Base-by-base conservation (phyloP, 2,797 vertebrate species). In the Crossoptilon crossoptilon region DNA sequence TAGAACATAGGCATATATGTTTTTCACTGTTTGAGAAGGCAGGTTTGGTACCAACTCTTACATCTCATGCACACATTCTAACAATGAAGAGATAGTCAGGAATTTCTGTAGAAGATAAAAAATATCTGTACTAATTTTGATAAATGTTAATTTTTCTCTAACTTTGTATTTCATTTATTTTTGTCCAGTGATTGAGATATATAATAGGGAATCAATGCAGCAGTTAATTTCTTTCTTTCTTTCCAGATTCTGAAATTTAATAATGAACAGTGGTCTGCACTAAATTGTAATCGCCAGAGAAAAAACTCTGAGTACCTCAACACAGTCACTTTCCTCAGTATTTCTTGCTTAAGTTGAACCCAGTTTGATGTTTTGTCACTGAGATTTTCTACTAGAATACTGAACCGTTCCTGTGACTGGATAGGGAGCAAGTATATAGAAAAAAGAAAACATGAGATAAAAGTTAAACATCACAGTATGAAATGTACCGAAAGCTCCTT, bases 191-290 rank as follows among this genome's bases (percentile, higher is more conserved):
- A 1, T 4, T 83, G 48, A 67, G 35, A 48, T 73, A 3, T 59
- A 13, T 29, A 78, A 43, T 19, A 43, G 6, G n/a, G 87, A 79
- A 41, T 1, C 15, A 63, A 11, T 19, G 22, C 7, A 31, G 9
- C 10, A 37, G 2, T 3, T 22, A 51, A 24, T 71, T 80, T 11
- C 29, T 83, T 90, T 10, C 29, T 83, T 90, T 80, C 11, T 35
- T 60, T 74, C 64, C 1, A 39, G 49, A 37, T 41, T 77, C 63
- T 83, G 41, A 77, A 93, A 83, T 13, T 21, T 49, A 59, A 31
- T 48, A 64, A 3, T 1, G 6, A 49, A 2, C 2, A 0, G 29
- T 33, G 4, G 68, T 91, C 84, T 55, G 60, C 6, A 68, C 22
- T 60, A 74, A 70, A 26, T n/a, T 31, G 3, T 22, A 15, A 39